Conservation (phyloP, 2,797 vertebrate genomes). For the Mycteria americana region DNA sequence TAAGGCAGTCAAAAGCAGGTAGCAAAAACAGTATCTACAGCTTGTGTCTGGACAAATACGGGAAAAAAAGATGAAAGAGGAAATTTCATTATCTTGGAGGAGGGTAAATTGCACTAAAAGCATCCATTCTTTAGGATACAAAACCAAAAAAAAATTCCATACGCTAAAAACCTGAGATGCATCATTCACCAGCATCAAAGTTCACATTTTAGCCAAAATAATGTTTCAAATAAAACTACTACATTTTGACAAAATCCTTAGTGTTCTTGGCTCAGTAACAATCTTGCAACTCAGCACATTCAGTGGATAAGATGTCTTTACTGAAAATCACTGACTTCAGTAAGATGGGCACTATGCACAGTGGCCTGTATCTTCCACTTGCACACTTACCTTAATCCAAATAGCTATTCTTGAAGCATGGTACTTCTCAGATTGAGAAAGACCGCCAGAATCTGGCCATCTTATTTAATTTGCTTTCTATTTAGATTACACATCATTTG, state of each 20-base stretch:
- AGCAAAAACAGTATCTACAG: conserved; percentile 6
- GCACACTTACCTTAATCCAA: background rate
- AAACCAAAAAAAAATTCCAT: background rate
- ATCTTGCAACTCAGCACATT: background rate
- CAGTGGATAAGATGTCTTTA: background rate
- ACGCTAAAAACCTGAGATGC: conserved; percentile 22
- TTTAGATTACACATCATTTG: background rate
- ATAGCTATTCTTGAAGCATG: background rate
- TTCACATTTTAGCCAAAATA: conserved; percentile 22
- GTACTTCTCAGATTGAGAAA: background rate
- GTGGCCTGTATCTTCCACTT: background rate
- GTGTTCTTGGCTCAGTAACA: background rate
- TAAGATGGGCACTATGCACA: background rate
- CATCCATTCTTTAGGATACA: conserved; percentile 5
- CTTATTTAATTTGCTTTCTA: background rate
- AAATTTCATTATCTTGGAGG: background rate
- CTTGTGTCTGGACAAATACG: background rate
- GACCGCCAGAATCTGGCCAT: background rate
- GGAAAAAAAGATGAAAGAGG: background rate
- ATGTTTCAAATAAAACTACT: background rate
- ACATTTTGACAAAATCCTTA: background rate
- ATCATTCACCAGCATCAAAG: background rate
- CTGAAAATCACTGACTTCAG: background rate
- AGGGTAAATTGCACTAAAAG: conserved; percentile 3
- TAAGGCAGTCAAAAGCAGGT: conserved; percentile 46